A percentile compares a stretch with the other conserved stretches of the same genome.
phyloP scores from a whole-genome alignment of 2,113 vertebrate genomes.

The Oceanodroma tethys region DNA sequence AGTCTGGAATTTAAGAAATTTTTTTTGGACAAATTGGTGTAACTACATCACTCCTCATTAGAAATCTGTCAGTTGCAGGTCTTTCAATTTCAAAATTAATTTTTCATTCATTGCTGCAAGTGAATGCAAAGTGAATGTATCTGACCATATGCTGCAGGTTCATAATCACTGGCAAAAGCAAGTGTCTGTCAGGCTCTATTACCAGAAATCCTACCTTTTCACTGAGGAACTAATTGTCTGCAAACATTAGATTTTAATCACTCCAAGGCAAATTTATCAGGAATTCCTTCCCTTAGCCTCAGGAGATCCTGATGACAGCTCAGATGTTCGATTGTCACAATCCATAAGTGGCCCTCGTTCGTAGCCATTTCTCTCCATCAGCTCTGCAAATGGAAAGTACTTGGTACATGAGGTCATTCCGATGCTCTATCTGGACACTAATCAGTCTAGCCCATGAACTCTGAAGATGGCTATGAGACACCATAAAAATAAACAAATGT shows the following conservation, averaged over 20 bases:
- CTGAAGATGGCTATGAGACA: neutral
- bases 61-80: neutral
- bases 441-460: neutral
- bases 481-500: neutral
- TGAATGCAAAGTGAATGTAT: neutral
- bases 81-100: constrained; percentile 7
- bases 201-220: neutral
- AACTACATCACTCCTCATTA: neutral
- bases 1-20: neutral
- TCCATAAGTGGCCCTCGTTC: neutral
- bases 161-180: neutral
- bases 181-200: neutral
- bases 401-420: neutral
- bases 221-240: neutral
- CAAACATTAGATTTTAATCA: neutral
- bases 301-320: neutral
- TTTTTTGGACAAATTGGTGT: neutral
- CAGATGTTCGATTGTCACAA: neutral
- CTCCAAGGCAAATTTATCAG: neutral
- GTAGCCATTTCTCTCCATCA: neutral
- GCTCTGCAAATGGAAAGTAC: neutral
- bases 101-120: neutral
- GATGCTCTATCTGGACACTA: neutral
- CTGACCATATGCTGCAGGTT: neutral
- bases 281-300: neutral